Base-by-base conservation (phyloP, 1,140 invertebrate genomes). In the Trichomalopsis sarcophagae region DNA sequence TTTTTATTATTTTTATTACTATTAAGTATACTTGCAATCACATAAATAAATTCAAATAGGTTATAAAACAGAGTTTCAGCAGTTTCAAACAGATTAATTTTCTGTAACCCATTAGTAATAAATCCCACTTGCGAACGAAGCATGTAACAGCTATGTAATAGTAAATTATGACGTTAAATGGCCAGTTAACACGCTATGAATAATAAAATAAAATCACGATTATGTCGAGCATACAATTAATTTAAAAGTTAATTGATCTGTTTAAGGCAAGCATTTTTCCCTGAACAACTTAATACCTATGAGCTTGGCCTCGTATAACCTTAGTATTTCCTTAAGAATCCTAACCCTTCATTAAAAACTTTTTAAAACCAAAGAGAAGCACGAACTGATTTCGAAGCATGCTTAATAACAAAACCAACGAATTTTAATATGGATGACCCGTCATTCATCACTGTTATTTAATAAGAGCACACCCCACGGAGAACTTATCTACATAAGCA, bases 391-490 rank as follows among this genome's bases (percentile, higher is more conserved):
- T n/a, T n/a, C n/a, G n/a, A n/a, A n/a, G n/a, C n/a, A n/a, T n/a
- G 81, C 17, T 73, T 55, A 23, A 55, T 82, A 40, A 80, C 44
- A 69, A 74, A 84, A 84, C 79, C 77, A 80, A 79, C 80, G 83
- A 84, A 84, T 84, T 80, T 84, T 84, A 84, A 84, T 84, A 80
- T 30, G 71, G 75, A 71, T 6, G 62, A 1, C 11, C 44, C 21
- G 55, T 50, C 68, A 40, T 23, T 76, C 33, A 74, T 85, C 84
- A 81, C 81, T 69, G 78, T 69, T 76, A 81, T 71, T 81, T 79
- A 47, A 85, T 69, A 85, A 47, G n/a, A 47, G 23, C 5, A 36
- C 36, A 30, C 1, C 13, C 55, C 68, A n/a, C 27, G 13, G 5
- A 9, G 13, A 36, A 17, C 71, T 17, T 74, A 9, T 10, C 4